Base-by-base conservation (phyloP, 1,140 invertebrate species). In the Brachionus rubens region DNA sequence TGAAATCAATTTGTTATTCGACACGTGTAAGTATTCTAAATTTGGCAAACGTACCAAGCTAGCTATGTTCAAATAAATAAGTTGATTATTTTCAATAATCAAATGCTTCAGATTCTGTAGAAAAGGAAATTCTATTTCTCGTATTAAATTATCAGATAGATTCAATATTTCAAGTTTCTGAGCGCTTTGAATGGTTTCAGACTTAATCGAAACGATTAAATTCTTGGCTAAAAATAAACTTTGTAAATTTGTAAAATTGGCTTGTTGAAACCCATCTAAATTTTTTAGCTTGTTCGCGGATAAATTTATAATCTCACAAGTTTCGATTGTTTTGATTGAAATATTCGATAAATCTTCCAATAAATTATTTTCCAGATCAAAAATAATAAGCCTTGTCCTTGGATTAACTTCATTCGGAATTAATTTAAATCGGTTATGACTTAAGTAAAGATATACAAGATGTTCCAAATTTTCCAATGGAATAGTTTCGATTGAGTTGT, bases 401-500 rank as follows among this genome's bases (percentile, higher is more conserved):
- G 54, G 54, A 5, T 33, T 19, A 59, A 33, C 36, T n/a, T 54
- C 52, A 14, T n/a, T n/a, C n/a, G 52, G 33, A 36, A 59, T 59
- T 19, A 59, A 33, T 59, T 36, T 59, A 16, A 59, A 33, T 36
- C 36, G 30, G 16, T 59, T 59, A n/a, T 16, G 3, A 33, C 28
- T 33, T 59, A 59, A 33, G 19, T 59, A 36, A 9, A 59, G 36
- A 59, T 59, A 59, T 36, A 33, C 36, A 36, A 59, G 36, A 59
- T 59, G 33, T 12, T 19, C 36, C 19, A 59, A 59, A 59, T 59
- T 59, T 59, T 59, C 19, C 33, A 59, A 3, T 33, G 54, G 36
- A 33, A 59, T 16, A 3, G n/a, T 59, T 59, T 59, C 54, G 33
- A 59, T 59, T 36, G 16, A 36, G 36, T 59, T 59, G 33, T 59